phyloP scores from a whole-genome alignment of 2,888 invertebrate species.

The Chrysolina haemoptera region DNA sequence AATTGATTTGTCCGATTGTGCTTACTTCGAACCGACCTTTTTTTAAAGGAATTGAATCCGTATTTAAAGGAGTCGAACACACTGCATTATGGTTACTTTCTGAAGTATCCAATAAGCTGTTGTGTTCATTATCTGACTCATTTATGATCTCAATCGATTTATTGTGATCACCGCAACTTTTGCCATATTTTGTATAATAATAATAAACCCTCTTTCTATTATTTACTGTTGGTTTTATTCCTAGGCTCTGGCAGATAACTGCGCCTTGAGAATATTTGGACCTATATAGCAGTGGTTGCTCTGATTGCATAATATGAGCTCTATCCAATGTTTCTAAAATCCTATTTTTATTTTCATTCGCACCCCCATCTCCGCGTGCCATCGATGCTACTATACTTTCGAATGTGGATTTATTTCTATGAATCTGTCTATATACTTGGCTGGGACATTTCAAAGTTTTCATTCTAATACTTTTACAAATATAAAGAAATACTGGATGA shows the following conservation, averaged over 20 bases:
- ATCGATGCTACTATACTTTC: not conserved
- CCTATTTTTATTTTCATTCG: not conserved
- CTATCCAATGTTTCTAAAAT: not conserved
- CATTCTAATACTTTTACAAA: constrained; percentile 7
- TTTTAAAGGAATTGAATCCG: not conserved
- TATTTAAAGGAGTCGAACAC: constrained; percentile 2
- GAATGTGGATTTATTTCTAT: not conserved
- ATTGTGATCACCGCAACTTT: not conserved
- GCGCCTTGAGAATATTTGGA: not conserved
- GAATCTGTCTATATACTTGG: constrained; percentile 1
- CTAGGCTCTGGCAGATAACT: not conserved
- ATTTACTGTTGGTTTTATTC: not conserved
- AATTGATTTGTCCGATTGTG: not conserved
- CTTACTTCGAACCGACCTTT: not conserved
- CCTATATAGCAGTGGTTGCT: not conserved
- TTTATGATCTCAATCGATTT: not conserved
- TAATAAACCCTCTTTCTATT: constrained; percentile 1
- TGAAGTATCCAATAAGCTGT: too few species aligned
- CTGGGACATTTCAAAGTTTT: not conserved
- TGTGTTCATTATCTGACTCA: not conserved
- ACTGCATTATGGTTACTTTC: not conserved
- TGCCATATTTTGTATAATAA: not conserved
- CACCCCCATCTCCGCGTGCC: not conserved
- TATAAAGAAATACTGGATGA: not conserved
- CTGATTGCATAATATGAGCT: not conserved